Evolutionary conservation across 1,140 invertebrate genomes (phyloP), one percentile per base, ranked within the genome.

Genomic region (Anoplolepis gracilipes): DNA sequence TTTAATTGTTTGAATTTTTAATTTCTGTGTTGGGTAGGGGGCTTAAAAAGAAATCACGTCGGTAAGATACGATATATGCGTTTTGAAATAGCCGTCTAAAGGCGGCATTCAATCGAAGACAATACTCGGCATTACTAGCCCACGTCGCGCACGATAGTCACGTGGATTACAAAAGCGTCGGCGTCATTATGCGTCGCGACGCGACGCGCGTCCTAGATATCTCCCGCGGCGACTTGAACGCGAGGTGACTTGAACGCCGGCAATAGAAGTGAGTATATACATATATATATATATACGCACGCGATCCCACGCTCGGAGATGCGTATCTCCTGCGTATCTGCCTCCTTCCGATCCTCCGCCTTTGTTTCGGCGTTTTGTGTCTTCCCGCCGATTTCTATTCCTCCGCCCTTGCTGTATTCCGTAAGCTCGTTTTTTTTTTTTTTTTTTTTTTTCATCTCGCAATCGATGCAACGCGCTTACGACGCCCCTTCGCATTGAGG

Each of bases 261-360:
- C 78, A n/a, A 49, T n/a, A n/a, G n/a, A n/a, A n/a, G n/a, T n/a
- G n/a, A n/a, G n/a, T n/a, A n/a, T n/a, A n/a, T n/a, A n/a, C n/a
- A n/a, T n/a, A n/a, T n/a, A n/a, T n/a, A n/a, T n/a, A n/a, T n/a
- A n/a, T n/a, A n/a, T 4, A 49, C 25, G 30, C 78, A 73, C 53
- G 67, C 78, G 78, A 82, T 82, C 78, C 65, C 78, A 82, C 78
- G 78, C 78, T 82, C 78, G 78, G 36, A 82, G 78, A 82, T 82
- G 78, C 78, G 78, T 82, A 82, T 91, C 89, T 90, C 88, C 88
- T 49, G 81, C 88, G 88, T n/a, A n/a, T 88, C 90, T 88, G 72
- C 88, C 75, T 86, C 69, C 85, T 82, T 49, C 46, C 78, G 89
- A 79, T 67, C 76, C 16, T 77, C 33, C 33, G 87, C 90, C 89